phyloP scores from a whole-genome alignment of 1,140 invertebrate genomes.

The Nixonia krombeini region DNA sequence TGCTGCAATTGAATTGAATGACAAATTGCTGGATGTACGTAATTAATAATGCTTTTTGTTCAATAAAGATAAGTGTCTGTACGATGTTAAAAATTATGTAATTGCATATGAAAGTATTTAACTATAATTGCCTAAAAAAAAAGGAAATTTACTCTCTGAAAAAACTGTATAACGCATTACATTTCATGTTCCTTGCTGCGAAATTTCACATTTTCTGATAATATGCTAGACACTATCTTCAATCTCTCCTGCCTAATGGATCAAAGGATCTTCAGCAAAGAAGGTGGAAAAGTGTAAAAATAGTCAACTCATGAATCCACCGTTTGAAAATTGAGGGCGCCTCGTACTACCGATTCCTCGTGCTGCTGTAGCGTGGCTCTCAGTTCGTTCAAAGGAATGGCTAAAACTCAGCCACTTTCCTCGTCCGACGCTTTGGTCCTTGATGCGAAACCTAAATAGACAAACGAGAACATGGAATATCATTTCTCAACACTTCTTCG shows the following conservation, averaged over 20 bases:
- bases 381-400: constrained; percentile 33
- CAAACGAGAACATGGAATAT: constrained; percentile 23
- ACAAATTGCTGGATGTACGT: too few relatives aligned
- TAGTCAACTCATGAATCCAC: constrained; percentile 30
- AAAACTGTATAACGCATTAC: constrained; percentile 1
- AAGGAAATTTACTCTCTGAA: too few relatives aligned
- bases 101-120: too few relatives aligned
- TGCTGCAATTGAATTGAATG: too few relatives aligned
- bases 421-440: constrained; percentile 27
- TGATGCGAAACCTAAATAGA: constrained; percentile 16
- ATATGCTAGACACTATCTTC: constrained; percentile 30
- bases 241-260: constrained; percentile 42
- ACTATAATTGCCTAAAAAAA: too few relatives aligned
- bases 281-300: constrained; percentile 36
- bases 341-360: constrained; percentile 27
- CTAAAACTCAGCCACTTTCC: constrained; percentile 42
- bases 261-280: constrained; percentile 37
- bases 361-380: constrained; percentile 20
- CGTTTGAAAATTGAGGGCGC: constrained; percentile 37
- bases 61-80: too few relatives aligned
- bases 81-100: too few relatives aligned
- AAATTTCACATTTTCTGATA: constrained; percentile 32
- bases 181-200: constrained; percentile 8
- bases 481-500: too few relatives aligned
- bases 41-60: too few relatives aligned